Conservation (phyloP, 2,797 vertebrate genomes). For the Crenuchus spilurus region DNA sequence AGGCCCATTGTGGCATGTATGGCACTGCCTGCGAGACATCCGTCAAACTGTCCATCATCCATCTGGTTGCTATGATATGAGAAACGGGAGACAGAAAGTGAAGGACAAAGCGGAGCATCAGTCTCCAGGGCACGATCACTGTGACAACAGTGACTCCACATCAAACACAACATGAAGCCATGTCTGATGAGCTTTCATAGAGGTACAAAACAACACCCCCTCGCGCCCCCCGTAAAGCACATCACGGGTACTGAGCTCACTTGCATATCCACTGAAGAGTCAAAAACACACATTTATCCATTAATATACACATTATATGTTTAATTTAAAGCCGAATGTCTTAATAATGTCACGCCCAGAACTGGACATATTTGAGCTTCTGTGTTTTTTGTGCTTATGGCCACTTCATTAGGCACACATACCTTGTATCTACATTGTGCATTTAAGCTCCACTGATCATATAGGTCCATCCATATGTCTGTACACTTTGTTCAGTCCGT, state of each 20-base stretch:
- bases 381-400: too few relatives aligned
- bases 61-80: conserved; percentile 35
- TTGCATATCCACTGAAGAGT: background rate
- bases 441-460: too few relatives aligned
- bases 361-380: too few relatives aligned
- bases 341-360: too few relatives aligned
- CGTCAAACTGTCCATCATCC: conserved; percentile 47
- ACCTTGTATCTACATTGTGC: too few relatives aligned
- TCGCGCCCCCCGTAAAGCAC: background rate
- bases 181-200: conserved; percentile 32
- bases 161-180: conserved; percentile 28
- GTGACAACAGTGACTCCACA: conserved; percentile 39
- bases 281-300: background rate
- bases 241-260: background rate
- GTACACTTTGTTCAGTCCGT: too few relatives aligned
- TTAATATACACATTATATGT: background rate
- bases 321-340: too few relatives aligned
- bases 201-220: background rate
- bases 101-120: conserved; percentile 37
- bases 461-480: too few relatives aligned
- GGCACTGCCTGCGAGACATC: conserved; percentile 30
- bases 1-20: too few relatives aligned
- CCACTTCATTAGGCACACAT: too few relatives aligned
- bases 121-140: conserved; percentile 16
- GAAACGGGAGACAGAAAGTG: conserved; percentile 12